Evolutionary conservation across 2,113 vertebrate genomes (phyloP), one percentile per base, ranked within the genome.

Genomic region (Leucoraja erinaceus): DNA sequence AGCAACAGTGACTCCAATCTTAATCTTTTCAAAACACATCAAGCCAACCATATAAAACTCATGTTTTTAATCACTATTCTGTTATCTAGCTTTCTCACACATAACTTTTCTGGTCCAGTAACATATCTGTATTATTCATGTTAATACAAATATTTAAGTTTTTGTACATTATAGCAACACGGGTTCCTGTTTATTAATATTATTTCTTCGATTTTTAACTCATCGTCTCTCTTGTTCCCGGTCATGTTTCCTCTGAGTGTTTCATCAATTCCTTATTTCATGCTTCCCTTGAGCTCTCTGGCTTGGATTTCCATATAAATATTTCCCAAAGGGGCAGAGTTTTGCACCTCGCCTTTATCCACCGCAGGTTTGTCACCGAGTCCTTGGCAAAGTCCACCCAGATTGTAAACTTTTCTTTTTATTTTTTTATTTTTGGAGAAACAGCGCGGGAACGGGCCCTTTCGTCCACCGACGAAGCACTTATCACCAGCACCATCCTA

Each of bases 121-220:
- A 86, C n/a, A 63, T 88, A 63, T 88, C 83, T 88, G 56, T 86
- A n/a, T 31, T 88, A 59, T 61, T 88, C 83, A 88, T 16, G 83
- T 88, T 88, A 88, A 88, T 88, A 61, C 61, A 88, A 88, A 88
- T 66, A 88, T 88, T 88, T 66, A 88, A 88, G 83, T 63, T 88
- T 66, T 63, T 88, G 28, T 6, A n/a, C 59, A 88, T 31, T 66
- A 66, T n/a, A 88, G 59, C 25, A 86, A 28, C 28, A 86, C 56
- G n/a, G 25, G 22, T 61, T 81, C 10, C 2, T 61, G 28, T 25
- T 86, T 86, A 86, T n/a, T 88, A 63, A n/a, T 88, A 22, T 88
- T 88, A 88, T 88, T 86, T 63, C 83, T 86, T 63, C 14, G 25
- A 63, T n/a, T 61, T 88, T 88, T 88, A 88, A 88, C 83, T 63